Base-by-base conservation (phyloP, 2,113 vertebrate species). In the Bettongia penicillata region DNA sequence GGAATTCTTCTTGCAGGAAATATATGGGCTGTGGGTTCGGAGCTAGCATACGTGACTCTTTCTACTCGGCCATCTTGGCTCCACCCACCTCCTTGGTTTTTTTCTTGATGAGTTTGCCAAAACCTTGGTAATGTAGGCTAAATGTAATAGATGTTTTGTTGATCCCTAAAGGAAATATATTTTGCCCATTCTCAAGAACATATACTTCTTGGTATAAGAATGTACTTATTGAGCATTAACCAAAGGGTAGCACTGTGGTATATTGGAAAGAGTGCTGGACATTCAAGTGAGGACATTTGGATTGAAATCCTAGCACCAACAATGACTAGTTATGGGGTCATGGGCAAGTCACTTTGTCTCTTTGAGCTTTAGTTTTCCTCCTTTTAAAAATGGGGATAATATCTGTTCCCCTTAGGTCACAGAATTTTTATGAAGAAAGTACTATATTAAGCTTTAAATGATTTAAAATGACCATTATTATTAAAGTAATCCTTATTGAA, bases 91-190 rank as follows among this genome's bases (percentile, higher is more conserved):
- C 95, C 95, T 49, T 94, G 51, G 53, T 94, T 96, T 94, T 68
- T 43, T 96, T 95, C 89, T 95, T 48, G 43, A 91, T 97, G 92
- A 92, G 94, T 96, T 95, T 95, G 84, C 93, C 93, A 97, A 97
- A 94, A 95, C 92, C 89, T 97, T 96, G 93, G 92, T 95, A 95
- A 90, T 47, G 68, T 19, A 22, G 96, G 68, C 95, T 95, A 94
- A 97, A 96, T 92, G 89, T 91, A 97, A 97, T 93, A 95, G 68
- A 91, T 97, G 95, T 96, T 97, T 98, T 96, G 95, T 97, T 96
- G 91, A 95, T 96, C 94, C 96, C n/a, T 96, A 95, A 93, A 94
- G 95, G 96, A 97, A 98, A 96, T 51, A 95, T 53, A 94, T 52
- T 53, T 43, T 92, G 94, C 96, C 89, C 93, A 92, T 95, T 53